Base-by-base conservation (phyloP, 2,797 vertebrate genomes). In the Novumbra hubbsi region DNA sequence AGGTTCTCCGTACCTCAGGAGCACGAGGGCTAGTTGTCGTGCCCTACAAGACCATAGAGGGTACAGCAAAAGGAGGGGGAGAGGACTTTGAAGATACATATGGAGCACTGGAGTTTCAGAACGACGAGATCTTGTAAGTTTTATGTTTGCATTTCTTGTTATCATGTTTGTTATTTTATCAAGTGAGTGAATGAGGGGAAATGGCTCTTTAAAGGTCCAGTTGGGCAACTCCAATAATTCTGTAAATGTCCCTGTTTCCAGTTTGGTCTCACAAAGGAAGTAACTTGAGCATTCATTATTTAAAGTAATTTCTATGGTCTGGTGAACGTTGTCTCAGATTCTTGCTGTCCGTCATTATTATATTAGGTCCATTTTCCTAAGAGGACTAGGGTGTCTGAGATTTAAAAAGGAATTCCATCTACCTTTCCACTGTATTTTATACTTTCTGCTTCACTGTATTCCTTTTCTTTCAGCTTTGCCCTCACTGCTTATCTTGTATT, bases 41-140 rank as follows among this genome's bases (percentile, higher is more conserved):
- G 69, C 97, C 98, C 0, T 99, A 96, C 85, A 96, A 95, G 86
- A 99, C 97, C 76, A 79, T 88, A 0, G 95, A 96, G 86, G 98
- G 98, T 30, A 94, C 96, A 0, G 98, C 97, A 11, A 95, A 94
- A 92, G 97, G 98, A 0, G 97, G 96, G 5, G 97, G 98, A 0
- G 95, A 96, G 80, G 97, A 99, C 88, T 99, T 97, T 17, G 97
- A 99, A 79, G 98, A 99, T 84, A 97, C 96, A 0, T 93, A 95
- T 0, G 98, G 98, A 68, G 94, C 95, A 76, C 92, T 99, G 74
- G 96, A 98, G 87, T 99, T 99, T 88, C 95, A 97, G 84, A 96
- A 99, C 0, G 95, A 98, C 15, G 96, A 99, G 82, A 97, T 97
- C 86, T 91, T 94, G 98, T 99, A 93, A 98, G 97, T 96, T 88